Evolutionary conservation across 2,113 vertebrate genomes (phyloP).

Genomic region (Tragulus kanchil): DNA sequence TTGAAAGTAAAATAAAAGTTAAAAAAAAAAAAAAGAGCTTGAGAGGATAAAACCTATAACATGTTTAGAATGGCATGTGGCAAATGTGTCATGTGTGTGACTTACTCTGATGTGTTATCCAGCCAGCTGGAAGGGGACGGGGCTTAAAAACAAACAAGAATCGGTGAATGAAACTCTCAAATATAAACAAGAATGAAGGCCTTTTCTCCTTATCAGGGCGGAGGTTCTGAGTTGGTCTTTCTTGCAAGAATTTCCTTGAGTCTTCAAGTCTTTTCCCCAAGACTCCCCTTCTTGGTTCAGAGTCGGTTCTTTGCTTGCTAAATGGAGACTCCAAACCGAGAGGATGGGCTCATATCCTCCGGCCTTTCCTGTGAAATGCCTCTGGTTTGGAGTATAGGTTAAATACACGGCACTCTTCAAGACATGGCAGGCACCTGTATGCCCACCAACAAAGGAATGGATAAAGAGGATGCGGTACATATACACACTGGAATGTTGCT

Average conservation of each 20-base stretch:
- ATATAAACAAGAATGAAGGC: neutral
- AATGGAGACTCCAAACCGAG: neutral
- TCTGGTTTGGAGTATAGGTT: neutral
- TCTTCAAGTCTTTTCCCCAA: neutral
- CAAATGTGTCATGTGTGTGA: neutral
- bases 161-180: neutral
- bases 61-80: neutral
- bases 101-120: neutral
- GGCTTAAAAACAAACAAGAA: neutral
- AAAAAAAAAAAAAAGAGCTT: neutral
- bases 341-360: neutral
- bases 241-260: conserved; percentile 1
- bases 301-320: neutral
- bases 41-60: neutral
- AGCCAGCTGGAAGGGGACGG: neutral
- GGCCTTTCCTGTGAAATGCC: neutral
- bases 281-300: neutral
- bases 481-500: neutral
- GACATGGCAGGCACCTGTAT: neutral
- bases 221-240: neutral
- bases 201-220: neutral
- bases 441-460: neutral
- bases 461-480: neutral
- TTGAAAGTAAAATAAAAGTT: too few species aligned
- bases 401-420: neutral